Conservation (phyloP, 1,140 invertebrate species). For the Trypoxylus dichotomus region DNA sequence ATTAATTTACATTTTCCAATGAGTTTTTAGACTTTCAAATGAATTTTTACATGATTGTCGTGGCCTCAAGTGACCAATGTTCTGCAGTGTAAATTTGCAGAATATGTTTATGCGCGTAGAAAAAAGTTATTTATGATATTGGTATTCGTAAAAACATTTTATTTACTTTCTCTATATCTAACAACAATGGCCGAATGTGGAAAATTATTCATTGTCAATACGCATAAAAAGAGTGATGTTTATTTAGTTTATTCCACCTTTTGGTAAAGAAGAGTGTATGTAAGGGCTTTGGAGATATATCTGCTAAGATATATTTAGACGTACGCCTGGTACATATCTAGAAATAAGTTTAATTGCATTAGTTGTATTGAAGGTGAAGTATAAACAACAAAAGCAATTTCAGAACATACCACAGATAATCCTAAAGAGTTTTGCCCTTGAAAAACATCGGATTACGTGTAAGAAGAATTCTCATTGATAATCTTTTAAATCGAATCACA, state of each 20-base stretch:
- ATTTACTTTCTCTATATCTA: not conserved
- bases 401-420: slow-evolving; percentile 41
- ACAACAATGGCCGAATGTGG: slow-evolving; percentile 11
- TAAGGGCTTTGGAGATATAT: slow-evolving; percentile 46
- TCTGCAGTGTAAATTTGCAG: no score
- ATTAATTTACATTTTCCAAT: no score
- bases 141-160: no score
- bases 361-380: slow-evolving; percentile 49
- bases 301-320: slow-evolving; percentile 51
- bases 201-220: slow-evolving; percentile 25
- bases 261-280: slow-evolving; percentile 45
- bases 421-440: slow-evolving; percentile 46
- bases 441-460: slow-evolving; percentile 60
- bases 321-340: slow-evolving; percentile 44
- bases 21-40: no score
- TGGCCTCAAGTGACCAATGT: no score
- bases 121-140: no score
- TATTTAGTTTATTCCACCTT: not conserved
- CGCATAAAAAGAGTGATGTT: not conserved
- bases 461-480: slow-evolving; percentile 67
- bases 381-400: slow-evolving; percentile 40
- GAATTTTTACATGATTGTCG: no score
- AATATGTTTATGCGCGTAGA: no score
- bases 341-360: slow-evolving; percentile 46
- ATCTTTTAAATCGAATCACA: slow-evolving; percentile 69